A percentile compares a stretch with the other conserved stretches of the same genome.
These are phyloP conservation scores for Syngnathus floridae DNA, from an alignment of 2,113 vertebrate species.

Conservation along the genomic window DNA sequence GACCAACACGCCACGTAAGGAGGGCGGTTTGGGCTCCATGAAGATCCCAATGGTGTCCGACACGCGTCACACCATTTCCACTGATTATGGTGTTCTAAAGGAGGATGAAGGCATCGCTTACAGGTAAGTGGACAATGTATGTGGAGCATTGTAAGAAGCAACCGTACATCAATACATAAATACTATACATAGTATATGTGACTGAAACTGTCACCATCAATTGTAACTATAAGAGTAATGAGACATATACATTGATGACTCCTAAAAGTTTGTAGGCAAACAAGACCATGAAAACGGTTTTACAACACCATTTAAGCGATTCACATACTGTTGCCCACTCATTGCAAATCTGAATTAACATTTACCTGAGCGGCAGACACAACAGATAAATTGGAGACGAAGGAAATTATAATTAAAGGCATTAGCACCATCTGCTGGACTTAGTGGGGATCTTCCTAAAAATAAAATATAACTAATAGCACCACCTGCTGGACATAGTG, in stretches of 20 bases:
- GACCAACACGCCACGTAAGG: slow-evolving; percentile 87
- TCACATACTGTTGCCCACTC: background rate
- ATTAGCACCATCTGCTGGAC: background rate
- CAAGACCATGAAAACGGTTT: background rate
- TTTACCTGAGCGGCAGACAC: background rate
- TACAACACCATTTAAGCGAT: background rate
- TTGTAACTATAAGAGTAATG: background rate
- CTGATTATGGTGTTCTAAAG: slow-evolving; percentile 90
- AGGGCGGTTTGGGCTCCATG: slow-evolving; percentile 91
- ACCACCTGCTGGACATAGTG: background rate
- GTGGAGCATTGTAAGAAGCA: background rate
- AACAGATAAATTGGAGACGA: background rate
- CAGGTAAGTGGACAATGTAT: slow-evolving; percentile 70
- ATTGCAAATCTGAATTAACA: background rate
- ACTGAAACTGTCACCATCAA: background rate
- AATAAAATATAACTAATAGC: background rate
- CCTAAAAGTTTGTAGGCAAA: background rate
- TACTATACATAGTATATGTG: no score
- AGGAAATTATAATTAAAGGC: background rate
- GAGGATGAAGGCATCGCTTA: slow-evolving; percentile 93
- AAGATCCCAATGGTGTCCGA: slow-evolving; percentile 91
- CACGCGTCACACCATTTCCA: slow-evolving; percentile 77
- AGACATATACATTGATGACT: background rate
- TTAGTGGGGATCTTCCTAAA: background rate
- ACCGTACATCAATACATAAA: background rate